Percentiles rank a stretch among this genome's conserved stretches.
phyloP scores from a whole-genome alignment of 2,888 invertebrate genomes.

The Cordilura impudica region DNA sequence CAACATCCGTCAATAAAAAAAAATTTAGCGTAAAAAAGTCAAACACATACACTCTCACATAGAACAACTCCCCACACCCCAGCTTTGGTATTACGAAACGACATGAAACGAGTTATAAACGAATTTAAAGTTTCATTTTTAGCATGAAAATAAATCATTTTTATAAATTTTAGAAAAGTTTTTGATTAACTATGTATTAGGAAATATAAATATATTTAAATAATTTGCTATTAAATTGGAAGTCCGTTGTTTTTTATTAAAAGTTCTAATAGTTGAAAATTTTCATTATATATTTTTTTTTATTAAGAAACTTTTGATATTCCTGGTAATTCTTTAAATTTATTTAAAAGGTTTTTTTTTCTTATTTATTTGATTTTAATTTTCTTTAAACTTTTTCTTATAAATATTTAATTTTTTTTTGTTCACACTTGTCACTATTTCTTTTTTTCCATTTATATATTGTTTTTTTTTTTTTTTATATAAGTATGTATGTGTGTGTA shows the following conservation, averaged over 20 bases:
- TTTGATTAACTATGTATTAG: neutral
- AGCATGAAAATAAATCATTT: neutral
- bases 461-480: constrained; percentile 36
- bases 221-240: neutral
- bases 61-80: constrained; percentile 35
- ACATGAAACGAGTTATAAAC: constrained; percentile 60
- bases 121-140: constrained; percentile 53
- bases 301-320: neutral
- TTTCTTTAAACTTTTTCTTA: neutral
- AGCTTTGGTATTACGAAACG: constrained; percentile 52
- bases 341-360: neutral
- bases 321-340: neutral
- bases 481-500: constrained; percentile 47
- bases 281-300: neutral
- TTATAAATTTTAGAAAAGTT: neutral
- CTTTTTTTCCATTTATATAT: neutral
- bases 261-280: too few relatives aligned
- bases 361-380: neutral
- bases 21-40: constrained; percentile 27
- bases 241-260: neutral
- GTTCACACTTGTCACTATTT: constrained; percentile 24
- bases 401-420: constrained; percentile 25
- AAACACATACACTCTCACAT: constrained; percentile 8
- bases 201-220: neutral
- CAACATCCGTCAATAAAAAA: constrained; percentile 59